Evolutionary conservation across 2,113 vertebrate genomes (phyloP).

Genomic region (Takifugu bimaculatus): DNA sequence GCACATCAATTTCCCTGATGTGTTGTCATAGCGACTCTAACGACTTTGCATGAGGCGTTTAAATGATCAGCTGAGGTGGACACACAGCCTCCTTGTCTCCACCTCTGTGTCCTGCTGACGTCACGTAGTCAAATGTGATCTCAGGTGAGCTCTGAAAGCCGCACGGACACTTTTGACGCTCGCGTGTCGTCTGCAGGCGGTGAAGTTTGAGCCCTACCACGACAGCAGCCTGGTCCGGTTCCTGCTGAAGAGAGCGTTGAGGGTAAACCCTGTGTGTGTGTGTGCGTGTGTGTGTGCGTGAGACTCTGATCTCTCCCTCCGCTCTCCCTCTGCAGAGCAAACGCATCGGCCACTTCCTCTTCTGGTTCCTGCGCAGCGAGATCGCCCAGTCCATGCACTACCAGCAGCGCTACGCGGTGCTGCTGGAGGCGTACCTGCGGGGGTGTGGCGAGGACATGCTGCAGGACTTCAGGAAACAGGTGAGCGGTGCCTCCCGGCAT

Average conservation of each 20-base stretch:
- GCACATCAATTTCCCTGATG: too few species aligned
- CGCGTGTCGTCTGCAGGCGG: slow-evolving; percentile 77
- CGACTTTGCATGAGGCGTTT: slow-evolving; percentile 38
- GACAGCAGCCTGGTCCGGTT: slow-evolving; percentile 94
- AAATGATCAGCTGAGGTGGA: slow-evolving; percentile 4
- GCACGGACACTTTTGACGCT: not conserved
- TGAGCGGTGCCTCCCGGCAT: slow-evolving; percentile 5
- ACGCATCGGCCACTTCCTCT: slow-evolving; percentile 95
- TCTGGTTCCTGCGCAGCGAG: slow-evolving; percentile 98
- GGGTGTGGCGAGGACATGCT: slow-evolving; percentile 94
- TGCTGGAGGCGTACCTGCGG: slow-evolving; percentile 91
- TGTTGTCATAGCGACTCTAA: slow-evolving; percentile 19
- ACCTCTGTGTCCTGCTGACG: too few species aligned
- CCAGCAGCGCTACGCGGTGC: slow-evolving; percentile 92
- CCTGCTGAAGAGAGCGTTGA: slow-evolving; percentile 89
- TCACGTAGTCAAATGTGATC: too few species aligned
- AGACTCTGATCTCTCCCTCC: not conserved
- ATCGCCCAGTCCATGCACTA: slow-evolving; percentile 99
- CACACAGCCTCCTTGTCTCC: not conserved
- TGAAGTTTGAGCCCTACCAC: slow-evolving; percentile 98
- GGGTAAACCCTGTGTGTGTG: slow-evolving; percentile 75
- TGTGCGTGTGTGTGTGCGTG: not conserved
- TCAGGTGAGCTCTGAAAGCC: too few species aligned
- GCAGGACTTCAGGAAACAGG: slow-evolving; percentile 87
- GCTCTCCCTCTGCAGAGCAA: slow-evolving; percentile 80